phyloP scores from a whole-genome alignment of 2,888 invertebrate species.

The Yponomeuta sedellus region DNA sequence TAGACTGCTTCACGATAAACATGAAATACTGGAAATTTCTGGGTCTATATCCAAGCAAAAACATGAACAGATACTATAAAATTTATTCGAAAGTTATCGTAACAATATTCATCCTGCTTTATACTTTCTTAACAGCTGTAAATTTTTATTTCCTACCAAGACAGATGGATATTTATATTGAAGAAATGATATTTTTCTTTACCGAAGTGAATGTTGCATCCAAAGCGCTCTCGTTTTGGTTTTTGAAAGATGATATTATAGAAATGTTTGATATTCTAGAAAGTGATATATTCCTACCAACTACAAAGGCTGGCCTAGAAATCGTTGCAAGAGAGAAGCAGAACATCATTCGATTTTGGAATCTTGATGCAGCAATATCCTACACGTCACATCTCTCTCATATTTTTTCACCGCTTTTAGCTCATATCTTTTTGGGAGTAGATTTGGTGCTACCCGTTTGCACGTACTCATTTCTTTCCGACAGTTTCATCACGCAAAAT shows the following conservation, averaged over 20 bases:
- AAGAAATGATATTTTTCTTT: constrained; percentile 48
- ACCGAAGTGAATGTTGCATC: constrained; percentile 35
- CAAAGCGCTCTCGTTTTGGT: constrained; percentile 41
- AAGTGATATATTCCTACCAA: constrained; percentile 41
- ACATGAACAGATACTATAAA: constrained; percentile 1
- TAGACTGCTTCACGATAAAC: constrained; percentile 18
- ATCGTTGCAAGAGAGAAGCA: constrained; percentile 38
- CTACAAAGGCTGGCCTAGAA: constrained; percentile 27
- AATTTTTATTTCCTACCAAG: constrained; percentile 13
- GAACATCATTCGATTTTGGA: constrained; percentile 40
- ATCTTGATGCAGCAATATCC: constrained; percentile 33
- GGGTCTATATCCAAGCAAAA: constrained; percentile 16
- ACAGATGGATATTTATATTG: constrained; percentile 38
- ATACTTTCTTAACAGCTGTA: background rate
- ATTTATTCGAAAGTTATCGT: background rate
- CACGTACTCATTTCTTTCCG: constrained; percentile 43
- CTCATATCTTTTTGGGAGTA: constrained; percentile 31
- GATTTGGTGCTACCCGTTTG: constrained; percentile 34
- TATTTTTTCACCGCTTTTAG: constrained; percentile 32
- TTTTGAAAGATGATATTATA: constrained; percentile 33
- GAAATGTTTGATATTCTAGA: constrained; percentile 37
- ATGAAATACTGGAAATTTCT: constrained; percentile 17
- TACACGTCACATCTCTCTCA: constrained; percentile 32
- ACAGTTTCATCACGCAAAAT: constrained; percentile 25
- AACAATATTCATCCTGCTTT: background rate